Evolutionary conservation across 92 coral and sea anemone species (phyloP), one percentile per base, ranked within the genome.

Genomic region (Porites divaricata): DNA sequence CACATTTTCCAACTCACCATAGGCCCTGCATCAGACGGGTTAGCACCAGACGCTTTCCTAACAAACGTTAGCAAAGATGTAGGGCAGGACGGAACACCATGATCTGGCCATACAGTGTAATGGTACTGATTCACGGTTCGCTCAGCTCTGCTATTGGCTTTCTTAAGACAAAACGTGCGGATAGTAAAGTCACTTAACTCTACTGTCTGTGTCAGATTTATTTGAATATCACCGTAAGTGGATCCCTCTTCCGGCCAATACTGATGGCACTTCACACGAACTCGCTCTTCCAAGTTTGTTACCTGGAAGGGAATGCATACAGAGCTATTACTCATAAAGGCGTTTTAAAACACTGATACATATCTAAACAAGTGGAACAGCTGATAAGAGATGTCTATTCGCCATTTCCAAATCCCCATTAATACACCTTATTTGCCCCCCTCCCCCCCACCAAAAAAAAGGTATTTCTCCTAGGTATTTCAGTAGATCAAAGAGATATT

Each of bases 81-180:
- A 26, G 92, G 83, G 74, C 99, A 92, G 0, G 91, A 64, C 1
- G 99, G 99, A 6, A 96, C 99, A 19, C 99, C 99, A 69, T 96
- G 99, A 71, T 96, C 99, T 2, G 99, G 98, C 99, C 99, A 96
- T 52, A 94, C 90, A 16, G 99, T 96, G 89, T 96, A 96, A 85
- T 96, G 99, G 75, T 88, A 96, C 86, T 94, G 99, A 25, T 81
- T 90, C 6, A 96, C 62, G 12, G 83, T 74, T 8, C 99, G 88
- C 69, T 92, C 95, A 62, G 86, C 86, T 53, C 83, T 78, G 63
- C 87, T 83, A 23, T 93, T 93, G 75, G 81, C 74, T 75, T 80
- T 87, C 80, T 88, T 88, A 69, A 96, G 16, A 41, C 78, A 65
- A 74, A 96, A 91, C 41, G 93, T 90, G 70, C 99, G 89, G 49